A percentile compares a stretch with the other conserved stretches of the same genome.
These are phyloP conservation scores for Trinectes maculatus DNA, from an alignment of 2,113 vertebrate genomes.

Conservation along the genomic window DNA sequence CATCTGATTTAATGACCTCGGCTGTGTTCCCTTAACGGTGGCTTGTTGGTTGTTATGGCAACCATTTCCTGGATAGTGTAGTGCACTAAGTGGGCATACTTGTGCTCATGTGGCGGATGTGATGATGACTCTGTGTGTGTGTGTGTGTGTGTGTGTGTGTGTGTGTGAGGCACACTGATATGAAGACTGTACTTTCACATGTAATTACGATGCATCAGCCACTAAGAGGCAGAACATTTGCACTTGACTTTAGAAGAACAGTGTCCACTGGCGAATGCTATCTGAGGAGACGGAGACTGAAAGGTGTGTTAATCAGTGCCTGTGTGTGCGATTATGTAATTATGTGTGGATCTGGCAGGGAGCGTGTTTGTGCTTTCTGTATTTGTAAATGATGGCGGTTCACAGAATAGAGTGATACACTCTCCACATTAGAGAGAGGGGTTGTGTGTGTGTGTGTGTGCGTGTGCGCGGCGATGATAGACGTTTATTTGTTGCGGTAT, in stretches of 20 bases:
- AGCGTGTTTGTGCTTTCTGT: conserved; percentile 65
- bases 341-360: conserved; percentile 26
- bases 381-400: conserved; percentile 63
- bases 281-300: conserved; percentile 29
- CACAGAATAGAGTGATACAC: conserved; percentile 43
- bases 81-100: conserved; percentile 43
- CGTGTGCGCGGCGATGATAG: conserved; percentile 32
- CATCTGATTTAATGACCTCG: conserved; percentile 59
- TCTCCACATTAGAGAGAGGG: conserved; percentile 27
- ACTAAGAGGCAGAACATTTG: conserved; percentile 53
- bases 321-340: conserved; percentile 10
- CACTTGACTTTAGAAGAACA: conserved; percentile 45
- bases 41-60: conserved; percentile 66
- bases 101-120: conserved; percentile 17
- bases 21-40: conserved; percentile 12
- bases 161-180: conserved; percentile 16
- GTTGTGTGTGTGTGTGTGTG: conserved; percentile 2
- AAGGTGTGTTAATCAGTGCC: conserved; percentile 37
- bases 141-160: neutral
- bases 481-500: conserved; percentile 52
- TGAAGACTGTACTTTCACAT: conserved; percentile 35
- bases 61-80: conserved; percentile 60
- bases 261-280: conserved; percentile 53
- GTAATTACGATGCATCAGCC: conserved; percentile 54
- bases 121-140: neutral